phyloP scores from a whole-genome alignment of 2,113 vertebrate species.

The Hemibagrus wyckioides region DNA sequence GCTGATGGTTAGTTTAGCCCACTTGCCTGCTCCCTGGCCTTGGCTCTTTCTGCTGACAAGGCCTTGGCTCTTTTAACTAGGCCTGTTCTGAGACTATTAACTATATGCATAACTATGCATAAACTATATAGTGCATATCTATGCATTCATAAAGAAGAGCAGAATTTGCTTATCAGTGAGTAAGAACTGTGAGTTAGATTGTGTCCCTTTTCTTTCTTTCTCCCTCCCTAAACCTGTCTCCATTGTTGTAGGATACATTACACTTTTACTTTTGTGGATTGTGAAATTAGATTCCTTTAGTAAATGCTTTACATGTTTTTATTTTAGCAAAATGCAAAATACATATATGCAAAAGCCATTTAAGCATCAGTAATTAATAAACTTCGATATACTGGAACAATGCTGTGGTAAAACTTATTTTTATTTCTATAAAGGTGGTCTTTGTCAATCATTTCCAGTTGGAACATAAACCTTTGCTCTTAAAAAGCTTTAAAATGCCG shows the following conservation, averaged over 20 bases:
- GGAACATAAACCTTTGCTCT: not conserved
- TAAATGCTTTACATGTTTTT: not conserved
- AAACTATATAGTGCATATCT: no score
- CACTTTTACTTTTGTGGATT: not conserved
- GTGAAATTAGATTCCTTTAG: not conserved
- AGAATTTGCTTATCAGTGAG: no score
- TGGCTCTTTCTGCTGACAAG: no score
- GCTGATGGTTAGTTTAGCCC: no score
- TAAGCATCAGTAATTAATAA: not conserved
- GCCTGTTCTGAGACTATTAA: no score
- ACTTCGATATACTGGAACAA: not conserved
- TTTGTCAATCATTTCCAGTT: not conserved
- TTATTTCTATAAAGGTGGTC: not conserved
- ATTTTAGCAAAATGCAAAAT: not conserved
- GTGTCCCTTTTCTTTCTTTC: not conserved
- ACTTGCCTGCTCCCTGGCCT: no score
- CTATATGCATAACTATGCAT: not conserved
- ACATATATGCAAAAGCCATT: not conserved
- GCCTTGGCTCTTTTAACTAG: no score
- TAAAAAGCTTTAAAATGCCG: not conserved
- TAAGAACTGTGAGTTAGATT: not conserved
- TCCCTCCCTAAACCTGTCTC: not conserved
- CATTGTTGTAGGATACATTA: not conserved
- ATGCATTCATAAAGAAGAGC: no score
- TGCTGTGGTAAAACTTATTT: not conserved